Percentiles rank a stretch among this genome's conserved stretches.
phyloP scores from a whole-genome alignment of 1,140 invertebrate genomes.

The Achroia grisella region DNA sequence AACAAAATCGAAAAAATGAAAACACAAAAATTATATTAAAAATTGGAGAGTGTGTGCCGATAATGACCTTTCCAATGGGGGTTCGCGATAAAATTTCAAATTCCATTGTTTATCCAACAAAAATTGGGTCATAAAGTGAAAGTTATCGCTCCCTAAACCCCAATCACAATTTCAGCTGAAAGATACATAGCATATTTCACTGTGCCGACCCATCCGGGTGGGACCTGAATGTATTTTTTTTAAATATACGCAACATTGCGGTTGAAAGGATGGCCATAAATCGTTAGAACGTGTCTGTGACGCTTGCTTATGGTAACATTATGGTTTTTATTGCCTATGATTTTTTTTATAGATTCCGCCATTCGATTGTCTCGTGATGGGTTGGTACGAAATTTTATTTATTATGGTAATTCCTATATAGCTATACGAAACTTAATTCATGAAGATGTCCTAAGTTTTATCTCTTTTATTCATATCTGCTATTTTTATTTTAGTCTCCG shows the following conservation, averaged over 20 bases:
- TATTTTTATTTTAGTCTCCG: too few species aligned
- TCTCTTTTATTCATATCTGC: too few species aligned
- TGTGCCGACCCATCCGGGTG: slow-evolving; percentile 2
- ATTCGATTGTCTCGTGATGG: slow-evolving; percentile 3
- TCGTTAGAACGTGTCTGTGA: slow-evolving; percentile 28
- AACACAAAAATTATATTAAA: neutral
- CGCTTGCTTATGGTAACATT: slow-evolving; percentile 13
- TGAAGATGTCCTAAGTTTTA: too few species aligned
- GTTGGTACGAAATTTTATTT: slow-evolving; percentile 3
- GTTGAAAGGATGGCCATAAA: slow-evolving; percentile 45
- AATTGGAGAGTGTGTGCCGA: slow-evolving; percentile 28
- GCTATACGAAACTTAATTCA: neutral
- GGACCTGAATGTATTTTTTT: slow-evolving; percentile 23
- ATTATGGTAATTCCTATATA: neutral
- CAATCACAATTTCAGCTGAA: slow-evolving; percentile 52
- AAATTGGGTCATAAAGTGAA: slow-evolving; percentile 58
- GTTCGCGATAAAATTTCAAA: slow-evolving; percentile 45
- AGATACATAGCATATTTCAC: slow-evolving; percentile 41
- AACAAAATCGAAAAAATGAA: too few species aligned
- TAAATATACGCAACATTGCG: slow-evolving; percentile 31
- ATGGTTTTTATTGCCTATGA: slow-evolving; percentile 15
- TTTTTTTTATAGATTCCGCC: slow-evolving; percentile 6
- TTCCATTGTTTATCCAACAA: slow-evolving; percentile 49
- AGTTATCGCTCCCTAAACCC: slow-evolving; percentile 56
- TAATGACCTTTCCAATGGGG: slow-evolving; percentile 23